These are phyloP conservation scores for Lycorma delicatula DNA, from an alignment of 1,140 invertebrate species.

Conservation along the genomic window DNA sequence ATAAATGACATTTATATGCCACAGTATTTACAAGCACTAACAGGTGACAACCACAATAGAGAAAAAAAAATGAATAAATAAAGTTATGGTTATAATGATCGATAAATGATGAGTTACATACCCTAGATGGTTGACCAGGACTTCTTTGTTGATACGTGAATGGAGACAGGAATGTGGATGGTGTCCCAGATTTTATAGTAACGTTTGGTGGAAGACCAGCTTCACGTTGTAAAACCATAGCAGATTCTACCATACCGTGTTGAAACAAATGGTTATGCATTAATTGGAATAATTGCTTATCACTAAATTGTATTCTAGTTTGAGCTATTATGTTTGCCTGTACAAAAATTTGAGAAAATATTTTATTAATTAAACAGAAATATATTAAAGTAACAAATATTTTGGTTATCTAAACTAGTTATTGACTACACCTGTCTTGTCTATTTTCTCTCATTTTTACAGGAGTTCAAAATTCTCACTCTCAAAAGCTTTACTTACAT, in stretches of 20 bases:
- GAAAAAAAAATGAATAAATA: not conserved
- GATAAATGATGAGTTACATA: no score
- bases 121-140: constrained; percentile 18
- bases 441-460: no score
- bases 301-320: constrained; percentile 89
- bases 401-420: constrained; percentile 10
- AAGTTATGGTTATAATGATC: no score
- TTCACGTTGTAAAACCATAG: constrained; percentile 63
- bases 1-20: no score
- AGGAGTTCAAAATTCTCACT: no score
- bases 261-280: constrained; percentile 80
- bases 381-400: constrained; percentile 7
- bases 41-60: no score
- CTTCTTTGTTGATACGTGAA: constrained; percentile 44
- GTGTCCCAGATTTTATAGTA: constrained; percentile 41
- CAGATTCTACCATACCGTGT: constrained; percentile 66
- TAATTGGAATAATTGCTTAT: constrained; percentile 83
- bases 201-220: constrained; percentile 48
- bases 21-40: no score
- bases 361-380: no score
- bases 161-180: constrained; percentile 40
- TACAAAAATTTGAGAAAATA: constrained; percentile 22
- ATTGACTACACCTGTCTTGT: no score
- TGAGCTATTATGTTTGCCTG: constrained; percentile 91
- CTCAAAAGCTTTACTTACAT: no score